Evolutionary conservation across 2,888 invertebrate genomes (phyloP), one percentile per base, ranked within the genome.

Genomic region (Erebia ligea): DNA sequence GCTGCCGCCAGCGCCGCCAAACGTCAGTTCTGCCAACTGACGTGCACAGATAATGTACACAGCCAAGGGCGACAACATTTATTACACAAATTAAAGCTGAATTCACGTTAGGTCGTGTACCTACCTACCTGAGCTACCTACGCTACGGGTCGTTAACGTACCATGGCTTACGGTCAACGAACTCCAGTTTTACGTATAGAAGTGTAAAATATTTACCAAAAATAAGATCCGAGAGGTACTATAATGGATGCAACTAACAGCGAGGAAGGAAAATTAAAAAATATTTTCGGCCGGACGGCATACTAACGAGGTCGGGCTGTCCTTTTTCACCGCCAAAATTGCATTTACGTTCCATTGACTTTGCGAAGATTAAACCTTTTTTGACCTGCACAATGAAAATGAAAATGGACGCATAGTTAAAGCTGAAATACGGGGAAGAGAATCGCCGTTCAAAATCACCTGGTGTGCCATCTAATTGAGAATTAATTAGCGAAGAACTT

Each of bases 221-320:
- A 61, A 40, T 54, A 61, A 61, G 21, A 50, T 40, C n/a, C n/a
- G 79, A 79, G 79, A 80, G 81, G 81, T 82, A n/a, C n/a, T n/a
- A 84, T 84, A 87, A 86, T 84, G 81, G 79, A 72, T 74, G 76
- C 73, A 75, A 79, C 80, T 79, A 76, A 84, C 72, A 86, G 81
- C 79, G 82, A 79, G 82, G 88, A 85, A 86, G 85, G 88, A 86
- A 88, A 88, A 89, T 87, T 88, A 87, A 88, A 89, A 87, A 88
- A 85, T 80, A 82, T 82, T 84, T 84, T 84, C 79, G 76, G 79
- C 74, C 75, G 75, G 72, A 73, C 76, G 58, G 76, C 76, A 64
- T 71, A 76, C 78, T 79, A 79, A 80, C 76, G 78, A 79, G 74
- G 72, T 67, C 50, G 64, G 70, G 76, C 68, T 73, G 73, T 77